Conservation (phyloP, 2,797 vertebrate genomes). For the Lagocephalus sceleratus region DNA sequence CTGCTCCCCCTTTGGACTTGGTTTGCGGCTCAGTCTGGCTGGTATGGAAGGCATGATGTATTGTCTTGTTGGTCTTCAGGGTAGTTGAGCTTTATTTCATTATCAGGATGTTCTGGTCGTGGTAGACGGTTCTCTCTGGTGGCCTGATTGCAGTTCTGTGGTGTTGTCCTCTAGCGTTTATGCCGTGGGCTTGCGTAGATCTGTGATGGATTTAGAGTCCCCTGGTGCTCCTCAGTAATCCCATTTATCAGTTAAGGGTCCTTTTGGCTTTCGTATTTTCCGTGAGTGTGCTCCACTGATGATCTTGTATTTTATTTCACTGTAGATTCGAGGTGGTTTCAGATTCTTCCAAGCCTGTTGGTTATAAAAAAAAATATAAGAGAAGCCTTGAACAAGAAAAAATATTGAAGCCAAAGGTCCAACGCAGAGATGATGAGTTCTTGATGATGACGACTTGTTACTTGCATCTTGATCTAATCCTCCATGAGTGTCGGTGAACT, state of each 20-base stretch:
- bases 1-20: conserved; percentile 62
- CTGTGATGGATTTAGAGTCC: conserved; percentile 3
- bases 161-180: conserved; percentile 12
- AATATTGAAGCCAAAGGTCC: conserved; percentile 5
- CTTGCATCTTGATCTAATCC: neutral
- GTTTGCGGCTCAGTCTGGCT: conserved; percentile 60
- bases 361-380: neutral
- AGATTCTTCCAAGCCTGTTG: conserved; percentile 12
- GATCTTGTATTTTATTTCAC: neutral
- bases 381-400: neutral
- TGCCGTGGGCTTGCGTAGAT: conserved; percentile 7
- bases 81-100: conserved; percentile 12
- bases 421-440: neutral
- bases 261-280: conserved; percentile 4
- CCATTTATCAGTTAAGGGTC: neutral
- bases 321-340: neutral
- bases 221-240: conserved; percentile 2
- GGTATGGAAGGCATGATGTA: conserved; percentile 65
- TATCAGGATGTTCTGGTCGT: neutral
- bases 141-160: neutral
- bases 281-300: neutral
- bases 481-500: conserved; percentile 5
- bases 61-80: conserved; percentile 5
- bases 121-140: conserved; percentile 1
- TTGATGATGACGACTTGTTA: conserved; percentile 3